Percentiles rank a stretch among this genome's conserved stretches.
phyloP scores from a whole-genome alignment of 2,113 vertebrate species.

The Ophthalmolycus amberensis region DNA sequence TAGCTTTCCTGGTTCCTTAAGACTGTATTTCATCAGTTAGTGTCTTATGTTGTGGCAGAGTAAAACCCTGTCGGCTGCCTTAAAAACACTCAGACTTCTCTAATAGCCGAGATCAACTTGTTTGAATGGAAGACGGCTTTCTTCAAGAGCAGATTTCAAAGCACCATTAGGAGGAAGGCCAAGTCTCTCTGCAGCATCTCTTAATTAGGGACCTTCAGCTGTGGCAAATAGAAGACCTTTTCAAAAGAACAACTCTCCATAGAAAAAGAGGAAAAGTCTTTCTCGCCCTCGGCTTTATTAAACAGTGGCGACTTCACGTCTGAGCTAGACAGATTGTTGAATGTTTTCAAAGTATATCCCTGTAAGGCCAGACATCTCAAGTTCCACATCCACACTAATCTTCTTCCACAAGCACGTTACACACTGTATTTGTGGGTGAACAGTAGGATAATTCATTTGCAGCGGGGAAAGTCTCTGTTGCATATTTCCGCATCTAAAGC shows the following conservation, averaged over 20 bases:
- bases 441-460: slow-evolving; percentile 79
- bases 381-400: slow-evolving; percentile 78
- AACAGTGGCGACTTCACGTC: slow-evolving; percentile 37
- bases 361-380: slow-evolving; percentile 73
- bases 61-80: slow-evolving; percentile 16
- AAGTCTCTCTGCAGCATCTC: slow-evolving; percentile 38
- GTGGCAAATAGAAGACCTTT: slow-evolving; percentile 34
- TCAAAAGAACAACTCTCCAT: slow-evolving; percentile 47
- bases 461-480: slow-evolving; percentile 66
- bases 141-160: slow-evolving; percentile 44
- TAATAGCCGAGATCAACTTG: slow-evolving; percentile 36
- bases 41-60: slow-evolving; percentile 27
- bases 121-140: slow-evolving; percentile 46
- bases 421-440: slow-evolving; percentile 67
- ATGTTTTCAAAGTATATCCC: slow-evolving; percentile 68
- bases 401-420: slow-evolving; percentile 69
- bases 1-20: slow-evolving; percentile 20
- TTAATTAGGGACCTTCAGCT: slow-evolving; percentile 57
- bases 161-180: slow-evolving; percentile 20
- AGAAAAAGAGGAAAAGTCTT: slow-evolving; percentile 25
- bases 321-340: slow-evolving; percentile 47
- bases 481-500: slow-evolving; percentile 80
- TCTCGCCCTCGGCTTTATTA: slow-evolving; percentile 35
- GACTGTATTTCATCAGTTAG: slow-evolving; percentile 27
- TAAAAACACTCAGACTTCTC: slow-evolving; percentile 26